Evolutionary conservation across 2,888 invertebrate genomes (phyloP).

Genomic region (Clunio marinus): DNA sequence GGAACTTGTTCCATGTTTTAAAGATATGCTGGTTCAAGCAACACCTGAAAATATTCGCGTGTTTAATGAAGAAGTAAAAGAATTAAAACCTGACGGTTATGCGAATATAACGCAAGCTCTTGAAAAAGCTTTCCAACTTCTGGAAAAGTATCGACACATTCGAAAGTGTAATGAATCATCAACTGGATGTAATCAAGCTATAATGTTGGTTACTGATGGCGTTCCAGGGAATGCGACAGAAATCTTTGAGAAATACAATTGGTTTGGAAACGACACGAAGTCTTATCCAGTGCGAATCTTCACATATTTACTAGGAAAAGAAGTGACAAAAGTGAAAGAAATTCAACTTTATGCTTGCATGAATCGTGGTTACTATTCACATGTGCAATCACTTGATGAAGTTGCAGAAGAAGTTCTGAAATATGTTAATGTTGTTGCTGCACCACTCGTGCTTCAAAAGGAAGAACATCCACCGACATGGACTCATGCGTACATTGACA

Average conservation of each 20-base stretch:
- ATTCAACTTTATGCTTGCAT: conserved; percentile 92
- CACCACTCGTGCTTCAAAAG: conserved; percentile 72
- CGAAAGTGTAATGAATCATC: conserved; percentile 56
- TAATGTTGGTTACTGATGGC: conserved; percentile 96
- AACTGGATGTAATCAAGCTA: conserved; percentile 84
- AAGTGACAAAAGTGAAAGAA: conserved; percentile 84
- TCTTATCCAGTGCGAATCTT: conserved; percentile 82
- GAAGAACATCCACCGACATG: conserved; percentile 79
- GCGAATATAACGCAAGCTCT: conserved; percentile 83
- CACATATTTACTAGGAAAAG: conserved; percentile 91
- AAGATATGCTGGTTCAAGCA: conserved; percentile 78
- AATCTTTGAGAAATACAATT: conserved; percentile 77
- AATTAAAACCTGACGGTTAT: conserved; percentile 65
- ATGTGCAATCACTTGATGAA: conserved; percentile 91
- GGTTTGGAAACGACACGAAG: conserved; percentile 62
- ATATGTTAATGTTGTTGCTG: conserved; percentile 91
- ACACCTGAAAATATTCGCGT: conserved; percentile 77
- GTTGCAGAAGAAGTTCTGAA: conserved; percentile 93
- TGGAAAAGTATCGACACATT: conserved; percentile 59
- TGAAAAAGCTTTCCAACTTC: conserved; percentile 73
- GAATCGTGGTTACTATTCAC: conserved; percentile 92
- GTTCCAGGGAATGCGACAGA: conserved; percentile 83
- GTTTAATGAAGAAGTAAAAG: conserved; percentile 65
- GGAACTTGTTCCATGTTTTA: conserved; percentile 75
- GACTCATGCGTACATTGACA: conserved; percentile 91